These are phyloP conservation scores for Ceratina australensis DNA, from an alignment of 1,140 invertebrate genomes.

Conservation along the genomic window DNA sequence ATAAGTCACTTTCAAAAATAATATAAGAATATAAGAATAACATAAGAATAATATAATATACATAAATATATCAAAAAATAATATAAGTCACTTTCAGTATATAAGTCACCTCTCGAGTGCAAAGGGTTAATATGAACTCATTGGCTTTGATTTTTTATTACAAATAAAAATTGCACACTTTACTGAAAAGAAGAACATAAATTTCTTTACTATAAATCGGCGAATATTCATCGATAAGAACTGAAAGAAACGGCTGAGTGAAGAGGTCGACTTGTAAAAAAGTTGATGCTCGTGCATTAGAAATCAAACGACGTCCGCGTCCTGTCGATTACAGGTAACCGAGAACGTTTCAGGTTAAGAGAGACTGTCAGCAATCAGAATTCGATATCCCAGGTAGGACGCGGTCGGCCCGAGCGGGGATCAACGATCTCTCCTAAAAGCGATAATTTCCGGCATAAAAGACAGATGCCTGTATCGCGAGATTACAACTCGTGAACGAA, in stretches of 20 bases:
- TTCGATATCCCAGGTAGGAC: not conserved
- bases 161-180: too few relatives aligned
- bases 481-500: conserved; percentile 25
- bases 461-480: conserved; percentile 21
- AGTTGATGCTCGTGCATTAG: not conserved
- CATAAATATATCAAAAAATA: too few relatives aligned
- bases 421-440: conserved; percentile 22
- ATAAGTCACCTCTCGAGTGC: too few relatives aligned
- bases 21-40: too few relatives aligned
- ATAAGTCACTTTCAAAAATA: too few relatives aligned
- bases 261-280: not conserved
- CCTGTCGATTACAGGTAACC: not conserved
- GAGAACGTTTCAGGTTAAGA: not conserved
- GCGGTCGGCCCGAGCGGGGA: not conserved
- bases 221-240: not conserved
- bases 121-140: too few relatives aligned
- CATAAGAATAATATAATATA: too few relatives aligned
- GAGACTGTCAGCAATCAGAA: not conserved
- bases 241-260: not conserved
- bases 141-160: too few relatives aligned
- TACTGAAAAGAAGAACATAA: too few relatives aligned
- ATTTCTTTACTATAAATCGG: too few relatives aligned
- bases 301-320: not conserved
- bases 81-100: too few relatives aligned
- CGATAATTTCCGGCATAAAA: conserved; percentile 20